Evolutionary conservation across 1,140 invertebrate genomes (phyloP).

Genomic region (Drosophila varians): DNA sequence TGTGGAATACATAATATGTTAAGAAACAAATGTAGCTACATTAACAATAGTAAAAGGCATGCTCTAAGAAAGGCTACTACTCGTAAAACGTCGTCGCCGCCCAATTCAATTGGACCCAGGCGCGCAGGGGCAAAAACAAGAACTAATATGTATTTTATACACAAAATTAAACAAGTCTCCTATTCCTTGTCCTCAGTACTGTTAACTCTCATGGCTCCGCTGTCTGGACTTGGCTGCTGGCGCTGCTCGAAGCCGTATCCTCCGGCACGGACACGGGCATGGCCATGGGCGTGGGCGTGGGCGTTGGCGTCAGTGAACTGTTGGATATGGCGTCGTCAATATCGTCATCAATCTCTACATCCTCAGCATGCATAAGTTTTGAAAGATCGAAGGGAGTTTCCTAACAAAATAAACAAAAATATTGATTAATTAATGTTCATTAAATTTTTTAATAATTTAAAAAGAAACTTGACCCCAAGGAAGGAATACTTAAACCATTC

Average conservation of each 20-base stretch:
- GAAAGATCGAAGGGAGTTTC: constrained; percentile 75
- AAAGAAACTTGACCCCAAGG: no score
- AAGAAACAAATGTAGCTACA: constrained; percentile 57
- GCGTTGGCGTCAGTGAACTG: constrained; percentile 70
- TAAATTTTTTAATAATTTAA: background rate
- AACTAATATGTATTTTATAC: constrained; percentile 51
- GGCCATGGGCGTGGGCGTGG: no score
- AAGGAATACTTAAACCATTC: background rate
- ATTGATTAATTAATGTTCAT: background rate
- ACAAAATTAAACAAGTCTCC: constrained; percentile 37
- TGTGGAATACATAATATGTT: constrained; percentile 54
- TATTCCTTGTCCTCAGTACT: constrained; percentile 34
- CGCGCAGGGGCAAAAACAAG: constrained; percentile 42
- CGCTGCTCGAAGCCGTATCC: constrained; percentile 8
- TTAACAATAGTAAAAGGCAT: constrained; percentile 54
- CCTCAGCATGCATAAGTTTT: constrained; percentile 70
- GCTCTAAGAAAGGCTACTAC: constrained; percentile 55
- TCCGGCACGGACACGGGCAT: constrained; percentile 59
- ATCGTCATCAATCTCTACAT: constrained; percentile 75
- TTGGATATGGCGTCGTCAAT: constrained; percentile 70
- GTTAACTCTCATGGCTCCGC: constrained; percentile 29
- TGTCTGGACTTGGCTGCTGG: constrained; percentile 16
- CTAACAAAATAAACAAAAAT: constrained; percentile 17
- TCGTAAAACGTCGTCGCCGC: constrained; percentile 50
- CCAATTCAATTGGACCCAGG: constrained; percentile 75